Conservation (phyloP, 2,797 vertebrate genomes). For the Lateolabrax maculatus region DNA sequence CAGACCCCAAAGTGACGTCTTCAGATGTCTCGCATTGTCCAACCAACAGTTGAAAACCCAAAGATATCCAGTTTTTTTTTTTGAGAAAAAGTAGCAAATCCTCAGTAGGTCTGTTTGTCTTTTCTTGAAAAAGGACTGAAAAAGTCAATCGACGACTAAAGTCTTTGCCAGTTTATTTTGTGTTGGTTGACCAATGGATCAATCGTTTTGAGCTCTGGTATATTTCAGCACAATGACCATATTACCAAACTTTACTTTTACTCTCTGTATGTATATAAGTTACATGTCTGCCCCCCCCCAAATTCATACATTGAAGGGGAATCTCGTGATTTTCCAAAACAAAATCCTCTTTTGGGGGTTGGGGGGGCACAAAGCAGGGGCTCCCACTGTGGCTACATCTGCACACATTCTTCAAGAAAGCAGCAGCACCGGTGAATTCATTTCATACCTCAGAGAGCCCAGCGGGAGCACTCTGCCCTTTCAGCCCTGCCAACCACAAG, state of each 20-base stretch:
- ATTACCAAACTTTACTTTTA: not conserved
- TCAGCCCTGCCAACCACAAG: slow-evolving; percentile 63
- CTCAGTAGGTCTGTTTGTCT: too few relatives aligned
- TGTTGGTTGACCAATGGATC: accelerated
- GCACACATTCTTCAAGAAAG: slow-evolving; percentile 71
- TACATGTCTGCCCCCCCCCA: not conserved
- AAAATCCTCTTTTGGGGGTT: slow-evolving; percentile 42
- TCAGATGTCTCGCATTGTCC: not conserved
- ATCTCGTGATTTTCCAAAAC: slow-evolving; percentile 71
- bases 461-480: slow-evolving; percentile 61
- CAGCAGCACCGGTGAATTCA: slow-evolving; percentile 64
- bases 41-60: not conserved
- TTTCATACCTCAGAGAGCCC: slow-evolving; percentile 72
- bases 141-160: not conserved
- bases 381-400: slow-evolving; percentile 75
- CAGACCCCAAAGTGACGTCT: not conserved
- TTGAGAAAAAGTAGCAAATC: not conserved
- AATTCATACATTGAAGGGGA: slow-evolving; percentile 57
- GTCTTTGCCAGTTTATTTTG: not conserved
- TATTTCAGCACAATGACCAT: not conserved
- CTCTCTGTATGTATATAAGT: not conserved
- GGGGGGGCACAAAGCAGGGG: slow-evolving; percentile 51
- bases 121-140: not conserved
- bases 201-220: too few relatives aligned
- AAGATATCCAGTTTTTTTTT: too few relatives aligned